Percentiles rank a stretch among this genome's conserved stretches.
Conservation (phyloP, 2,797 vertebrate species). For the Enteromius anoplus region DNA sequence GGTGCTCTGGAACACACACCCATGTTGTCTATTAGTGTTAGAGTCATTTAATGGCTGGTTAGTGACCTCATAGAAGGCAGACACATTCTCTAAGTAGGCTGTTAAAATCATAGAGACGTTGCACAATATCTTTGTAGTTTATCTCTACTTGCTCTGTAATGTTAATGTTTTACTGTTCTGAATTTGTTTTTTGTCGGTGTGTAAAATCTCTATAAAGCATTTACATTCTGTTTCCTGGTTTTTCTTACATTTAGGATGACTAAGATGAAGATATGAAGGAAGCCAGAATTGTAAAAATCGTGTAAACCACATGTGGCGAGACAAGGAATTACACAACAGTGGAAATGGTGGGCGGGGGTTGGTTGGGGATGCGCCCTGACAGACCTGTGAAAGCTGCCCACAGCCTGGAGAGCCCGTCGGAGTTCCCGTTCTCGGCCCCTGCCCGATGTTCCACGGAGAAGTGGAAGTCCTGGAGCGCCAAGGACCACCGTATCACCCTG, state of each 20-base stretch:
- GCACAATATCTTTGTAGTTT: conserved; percentile 63
- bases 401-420: too few species aligned
- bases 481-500: too few species aligned
- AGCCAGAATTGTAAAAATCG: neutral
- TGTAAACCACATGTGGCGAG: neutral
- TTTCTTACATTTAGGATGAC: conserved; percentile 18
- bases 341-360: too few species aligned
- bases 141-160: conserved; percentile 71
- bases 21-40: conserved; percentile 74
- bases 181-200: conserved; percentile 63
- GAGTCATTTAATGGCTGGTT: conserved; percentile 67
- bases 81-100: conserved; percentile 58
- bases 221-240: conserved; percentile 12
- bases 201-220: conserved; percentile 68
- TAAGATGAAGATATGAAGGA: conserved; percentile 17
- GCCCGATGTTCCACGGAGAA: too few species aligned
- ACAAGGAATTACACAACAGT: too few species aligned
- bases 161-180: conserved; percentile 58
- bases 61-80: conserved; percentile 63
- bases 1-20: conserved; percentile 62
- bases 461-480: too few species aligned
- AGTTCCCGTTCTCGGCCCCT: too few species aligned
- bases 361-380: too few species aligned
- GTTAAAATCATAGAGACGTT: conserved; percentile 50
- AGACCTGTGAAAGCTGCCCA: too few species aligned